Evolutionary conservation across 2,113 vertebrate species (phyloP).

Genomic region (Dendropsophus ebraccatus): DNA sequence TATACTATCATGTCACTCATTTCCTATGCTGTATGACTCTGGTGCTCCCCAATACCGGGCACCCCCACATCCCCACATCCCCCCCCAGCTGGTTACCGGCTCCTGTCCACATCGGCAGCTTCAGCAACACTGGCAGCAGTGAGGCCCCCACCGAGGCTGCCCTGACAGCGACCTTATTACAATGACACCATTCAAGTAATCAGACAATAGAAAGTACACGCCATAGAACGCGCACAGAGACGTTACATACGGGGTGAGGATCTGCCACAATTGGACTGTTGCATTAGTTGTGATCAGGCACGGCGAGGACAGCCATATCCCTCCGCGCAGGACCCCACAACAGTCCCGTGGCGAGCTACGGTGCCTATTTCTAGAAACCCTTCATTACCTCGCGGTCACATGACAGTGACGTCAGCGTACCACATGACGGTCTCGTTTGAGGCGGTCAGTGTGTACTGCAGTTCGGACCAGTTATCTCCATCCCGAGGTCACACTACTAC

Average conservation of each 20-base stretch:
- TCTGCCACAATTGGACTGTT: too few species aligned
- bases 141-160: not conserved
- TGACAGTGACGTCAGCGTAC: not conserved
- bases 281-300: not conserved
- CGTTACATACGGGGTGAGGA: too few species aligned
- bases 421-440: not conserved
- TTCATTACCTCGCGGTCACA: not conserved
- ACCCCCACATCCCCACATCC: not conserved
- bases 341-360: slow-evolving; percentile 16
- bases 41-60: not conserved
- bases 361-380: not conserved
- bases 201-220: too few species aligned
- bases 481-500: too few species aligned
- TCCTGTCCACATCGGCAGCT: not conserved
- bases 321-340: not conserved
- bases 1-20: too few species aligned
- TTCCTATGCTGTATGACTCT: too few species aligned
- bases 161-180: not conserved
- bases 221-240: too few species aligned
- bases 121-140: not conserved
- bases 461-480: too few species aligned
- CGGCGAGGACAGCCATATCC: not conserved
- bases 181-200: not conserved
- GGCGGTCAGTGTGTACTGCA: too few species aligned
- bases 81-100: not conserved